Evolutionary conservation across 1,140 invertebrate genomes (phyloP), one percentile per base, ranked within the genome.

Genomic region (Dreissena polymorpha): DNA sequence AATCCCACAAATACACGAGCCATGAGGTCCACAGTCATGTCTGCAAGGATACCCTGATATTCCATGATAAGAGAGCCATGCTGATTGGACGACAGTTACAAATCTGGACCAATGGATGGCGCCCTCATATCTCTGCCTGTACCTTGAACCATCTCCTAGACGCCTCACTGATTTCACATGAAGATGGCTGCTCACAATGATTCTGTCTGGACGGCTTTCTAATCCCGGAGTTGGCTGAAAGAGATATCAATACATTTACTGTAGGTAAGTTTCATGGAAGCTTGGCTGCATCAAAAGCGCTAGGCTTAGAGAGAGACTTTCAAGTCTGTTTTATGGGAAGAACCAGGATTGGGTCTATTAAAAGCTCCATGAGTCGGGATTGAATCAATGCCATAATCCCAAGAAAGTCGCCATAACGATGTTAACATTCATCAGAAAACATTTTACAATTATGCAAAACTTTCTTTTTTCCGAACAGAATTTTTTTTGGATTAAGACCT

Each of bases 1-100:
- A 10, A 90, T 75, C 12, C 90, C 90, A 86, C 90, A 91, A 0
- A 86, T 83, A 83, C 90, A 91, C 6, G 88, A 90, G 10, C 86
- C 89, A 69, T 86, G 84, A 53, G 90, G 90, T 6, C 90, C 90
- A 88, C 90, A 91, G 64, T 91, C 90, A 63, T 91, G 88, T 55
- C 69, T 49, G 65, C 90, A 91, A 12, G 88, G 55, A 70, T 86
- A 90, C n/a, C 90, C 90, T 51, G 13, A n/a, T 10, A 78, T 27
- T 53, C 85, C 86, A 39, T 82, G 25, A 76, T 87, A 86, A 21
- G 85, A 78, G 13, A 87, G 64, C 39, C 81, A 80, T 13, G 88
- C 75, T 25, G 79, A 73, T n/a, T 85, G 51, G 55, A 91, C 57
- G 6, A 90, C 67, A 21, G 69, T 84, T 12, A 73, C 53, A 23